These are phyloP conservation scores for Apantesis nais DNA, from an alignment of 2,888 invertebrate genomes.

Conservation along the genomic window DNA sequence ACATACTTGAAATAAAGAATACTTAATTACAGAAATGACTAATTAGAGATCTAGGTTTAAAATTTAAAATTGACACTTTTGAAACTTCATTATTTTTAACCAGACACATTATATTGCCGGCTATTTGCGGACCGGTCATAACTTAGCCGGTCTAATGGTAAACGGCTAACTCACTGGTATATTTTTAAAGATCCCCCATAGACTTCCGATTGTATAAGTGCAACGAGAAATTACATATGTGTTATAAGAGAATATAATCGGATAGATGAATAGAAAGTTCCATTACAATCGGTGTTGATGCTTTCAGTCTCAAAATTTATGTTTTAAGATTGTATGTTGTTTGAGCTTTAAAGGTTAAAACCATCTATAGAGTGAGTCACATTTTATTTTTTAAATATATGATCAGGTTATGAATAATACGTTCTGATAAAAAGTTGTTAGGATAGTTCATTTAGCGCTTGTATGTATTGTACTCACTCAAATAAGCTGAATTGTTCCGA, in stretches of 20 bases:
- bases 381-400: not conserved
- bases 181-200: constrained; percentile 38
- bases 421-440: not conserved
- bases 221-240: constrained; percentile 26
- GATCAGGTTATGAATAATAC: not conserved
- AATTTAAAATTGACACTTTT: not conserved
- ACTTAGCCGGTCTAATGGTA: constrained; percentile 44
- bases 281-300: not conserved
- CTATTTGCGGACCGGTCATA: constrained; percentile 42
- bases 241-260: not conserved
- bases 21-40: too few relatives aligned
- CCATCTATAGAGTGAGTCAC: not conserved
- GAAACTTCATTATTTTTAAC: constrained; percentile 32
- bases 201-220: constrained; percentile 30
- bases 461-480: not conserved
- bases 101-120: constrained; percentile 29
- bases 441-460: not conserved
- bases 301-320: not conserved
- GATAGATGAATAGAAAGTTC: not conserved
- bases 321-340: not conserved
- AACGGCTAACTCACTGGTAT: constrained; percentile 26
- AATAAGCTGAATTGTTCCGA: too few relatives aligned
- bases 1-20: too few relatives aligned
- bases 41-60: too few relatives aligned
- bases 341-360: not conserved